phyloP scores from a whole-genome alignment of 1,140 invertebrate genomes.

The Babylonia areolata region DNA sequence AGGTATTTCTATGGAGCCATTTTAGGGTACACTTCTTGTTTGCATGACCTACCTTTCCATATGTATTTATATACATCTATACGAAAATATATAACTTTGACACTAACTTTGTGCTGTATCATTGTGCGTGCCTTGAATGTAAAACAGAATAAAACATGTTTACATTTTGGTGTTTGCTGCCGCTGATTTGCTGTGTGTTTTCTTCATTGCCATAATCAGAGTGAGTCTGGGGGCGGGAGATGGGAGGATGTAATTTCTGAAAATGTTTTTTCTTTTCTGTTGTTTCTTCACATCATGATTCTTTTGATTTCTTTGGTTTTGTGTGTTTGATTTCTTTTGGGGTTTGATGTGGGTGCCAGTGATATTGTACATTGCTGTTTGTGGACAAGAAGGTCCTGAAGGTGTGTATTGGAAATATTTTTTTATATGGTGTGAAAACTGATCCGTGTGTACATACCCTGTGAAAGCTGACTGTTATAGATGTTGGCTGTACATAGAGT shows the following conservation, averaged over 20 bases:
- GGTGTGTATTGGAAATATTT: slow-evolving; percentile 12
- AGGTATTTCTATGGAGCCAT: background rate
- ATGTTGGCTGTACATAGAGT: background rate
- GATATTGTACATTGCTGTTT: background rate
- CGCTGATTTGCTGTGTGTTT: background rate
- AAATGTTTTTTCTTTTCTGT: too few relatives aligned
- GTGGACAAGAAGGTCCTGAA: background rate
- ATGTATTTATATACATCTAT: background rate
- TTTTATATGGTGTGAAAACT: slow-evolving; percentile 18
- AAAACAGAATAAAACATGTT: background rate
- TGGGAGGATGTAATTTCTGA: background rate
- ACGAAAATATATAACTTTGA: background rate
- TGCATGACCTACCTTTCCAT: background rate
- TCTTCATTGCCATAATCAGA: background rate
- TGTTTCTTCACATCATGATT: background rate
- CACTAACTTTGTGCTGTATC: background rate
- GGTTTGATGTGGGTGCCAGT: background rate
- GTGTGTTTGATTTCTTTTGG: background rate
- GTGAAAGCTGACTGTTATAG: background rate
- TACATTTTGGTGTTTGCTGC: background rate
- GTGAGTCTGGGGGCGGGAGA: background rate
- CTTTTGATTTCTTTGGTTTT: background rate
- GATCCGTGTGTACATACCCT: background rate
- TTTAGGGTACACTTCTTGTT: background rate
- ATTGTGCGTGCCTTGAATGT: slow-evolving; percentile 7